Percentiles rank a stretch among this genome's conserved stretches.
Evolutionary conservation across 2,797 vertebrate genomes (phyloP).

Genomic region (Acipenser transmontanus): DNA sequence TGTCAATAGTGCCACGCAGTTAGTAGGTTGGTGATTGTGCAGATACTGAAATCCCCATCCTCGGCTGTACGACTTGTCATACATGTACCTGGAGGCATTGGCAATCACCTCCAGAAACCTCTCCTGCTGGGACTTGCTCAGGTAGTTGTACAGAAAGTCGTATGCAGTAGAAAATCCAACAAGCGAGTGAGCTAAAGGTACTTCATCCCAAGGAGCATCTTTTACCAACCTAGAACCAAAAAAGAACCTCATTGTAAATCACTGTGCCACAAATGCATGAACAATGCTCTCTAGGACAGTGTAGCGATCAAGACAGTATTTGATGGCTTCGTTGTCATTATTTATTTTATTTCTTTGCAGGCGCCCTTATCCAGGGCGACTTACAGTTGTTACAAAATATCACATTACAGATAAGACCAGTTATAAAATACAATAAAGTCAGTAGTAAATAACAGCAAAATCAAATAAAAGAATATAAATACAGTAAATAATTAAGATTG

Average conservation of each 20-base stretch:
- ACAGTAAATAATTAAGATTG: no score
- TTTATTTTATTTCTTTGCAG: no score
- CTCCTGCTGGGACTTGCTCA: slow-evolving; percentile 85
- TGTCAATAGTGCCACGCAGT: slow-evolving; percentile 91
- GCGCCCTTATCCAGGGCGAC: no score
- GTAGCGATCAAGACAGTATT: no score
- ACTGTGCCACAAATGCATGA: background rate
- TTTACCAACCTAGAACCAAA: slow-evolving; percentile 77
- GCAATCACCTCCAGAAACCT: slow-evolving; percentile 91
- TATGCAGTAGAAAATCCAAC: slow-evolving; percentile 94
- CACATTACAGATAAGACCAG: no score
- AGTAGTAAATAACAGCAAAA: no score
- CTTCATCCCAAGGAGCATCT: slow-evolving; percentile 93
- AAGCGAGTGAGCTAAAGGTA: slow-evolving; percentile 91
- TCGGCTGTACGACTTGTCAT: slow-evolving; percentile 83
- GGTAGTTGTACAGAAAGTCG: slow-evolving; percentile 85
- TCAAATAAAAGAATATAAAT: no score
- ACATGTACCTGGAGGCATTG: slow-evolving; percentile 87
- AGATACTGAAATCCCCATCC: slow-evolving; percentile 98
- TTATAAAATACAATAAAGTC: no score
- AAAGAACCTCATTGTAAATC: slow-evolving; percentile 39
- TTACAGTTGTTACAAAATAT: no score
- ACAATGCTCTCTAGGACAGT: no score
- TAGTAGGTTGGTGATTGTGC: slow-evolving; percentile 97
- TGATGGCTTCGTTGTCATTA: no score